A percentile compares a stretch with the other conserved stretches of the same genome.
Conservation (phyloP, 2,888 invertebrate genomes). For the Hanleya hanleyi region DNA sequence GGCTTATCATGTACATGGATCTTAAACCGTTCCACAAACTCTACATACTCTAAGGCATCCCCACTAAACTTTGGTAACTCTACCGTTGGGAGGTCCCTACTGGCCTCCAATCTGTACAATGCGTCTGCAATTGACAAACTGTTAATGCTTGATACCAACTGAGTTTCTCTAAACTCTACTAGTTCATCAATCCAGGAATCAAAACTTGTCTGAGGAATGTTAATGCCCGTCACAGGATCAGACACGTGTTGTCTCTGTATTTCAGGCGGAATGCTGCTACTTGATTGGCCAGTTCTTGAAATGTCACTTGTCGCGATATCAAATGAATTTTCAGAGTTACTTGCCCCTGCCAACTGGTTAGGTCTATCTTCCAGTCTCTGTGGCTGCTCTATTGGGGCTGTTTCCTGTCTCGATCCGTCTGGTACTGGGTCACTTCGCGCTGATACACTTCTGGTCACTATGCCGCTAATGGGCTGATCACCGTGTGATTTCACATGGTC, state of each 20-base stretch:
- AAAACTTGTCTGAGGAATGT: neutral
- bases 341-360: no score
- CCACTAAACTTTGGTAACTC: constrained; percentile 6
- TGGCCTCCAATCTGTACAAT: neutral
- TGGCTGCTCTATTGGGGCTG: no score
- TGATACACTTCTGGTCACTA: no score
- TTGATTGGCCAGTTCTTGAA: no score
- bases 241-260: no score
- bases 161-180: neutral
- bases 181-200: constrained; percentile 1
- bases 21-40: constrained; percentile 19
- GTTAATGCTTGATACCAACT: neutral
- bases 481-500: neutral
- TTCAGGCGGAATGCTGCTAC: no score
- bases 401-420: no score
- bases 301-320: no score
- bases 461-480: neutral
- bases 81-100: neutral
- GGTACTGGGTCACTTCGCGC: no score
- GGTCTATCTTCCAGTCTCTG: no score
- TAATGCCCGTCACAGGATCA: no score
- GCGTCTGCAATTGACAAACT: neutral
- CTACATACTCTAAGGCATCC: constrained; percentile 6
- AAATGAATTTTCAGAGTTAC: no score
- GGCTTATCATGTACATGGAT: constrained; percentile 14